These are phyloP conservation scores for Rhadina sibilatrix DNA, from an alignment of 2,113 vertebrate species.

Conservation along the genomic window DNA sequence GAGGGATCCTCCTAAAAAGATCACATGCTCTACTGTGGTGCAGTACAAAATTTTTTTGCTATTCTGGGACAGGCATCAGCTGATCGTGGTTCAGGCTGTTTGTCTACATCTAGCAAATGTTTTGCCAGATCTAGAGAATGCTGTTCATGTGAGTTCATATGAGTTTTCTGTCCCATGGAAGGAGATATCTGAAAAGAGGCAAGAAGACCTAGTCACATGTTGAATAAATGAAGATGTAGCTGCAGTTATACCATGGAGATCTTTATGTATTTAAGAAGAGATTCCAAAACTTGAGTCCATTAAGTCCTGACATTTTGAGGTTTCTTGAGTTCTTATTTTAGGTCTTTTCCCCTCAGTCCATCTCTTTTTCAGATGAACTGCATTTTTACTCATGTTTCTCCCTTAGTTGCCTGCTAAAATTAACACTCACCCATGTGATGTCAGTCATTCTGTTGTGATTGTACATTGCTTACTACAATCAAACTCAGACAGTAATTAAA, in stretches of 20 bases:
- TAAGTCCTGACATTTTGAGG: neutral
- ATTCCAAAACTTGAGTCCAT: neutral
- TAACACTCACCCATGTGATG: neutral
- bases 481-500: neutral
- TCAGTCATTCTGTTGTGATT: neutral
- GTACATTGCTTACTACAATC: neutral
- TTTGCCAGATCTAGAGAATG: neutral
- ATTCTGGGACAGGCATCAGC: neutral
- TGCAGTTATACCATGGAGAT: neutral
- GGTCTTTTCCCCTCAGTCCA: neutral
- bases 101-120: neutral
- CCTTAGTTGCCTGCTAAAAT: neutral
- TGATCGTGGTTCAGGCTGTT: fast-evolving
- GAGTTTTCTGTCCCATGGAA: neutral
- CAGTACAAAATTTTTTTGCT: neutral
- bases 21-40: fast-evolving
- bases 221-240: neutral
- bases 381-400: neutral
- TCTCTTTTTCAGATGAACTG: neutral
- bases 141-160: neutral
- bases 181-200: neutral
- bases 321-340: neutral
- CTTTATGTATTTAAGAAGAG: neutral
- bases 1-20: neutral
- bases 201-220: neutral